Evolutionary conservation across 2,888 invertebrate genomes (phyloP), one percentile per base, ranked within the genome.

Genomic region (Coenonympha arcania): DNA sequence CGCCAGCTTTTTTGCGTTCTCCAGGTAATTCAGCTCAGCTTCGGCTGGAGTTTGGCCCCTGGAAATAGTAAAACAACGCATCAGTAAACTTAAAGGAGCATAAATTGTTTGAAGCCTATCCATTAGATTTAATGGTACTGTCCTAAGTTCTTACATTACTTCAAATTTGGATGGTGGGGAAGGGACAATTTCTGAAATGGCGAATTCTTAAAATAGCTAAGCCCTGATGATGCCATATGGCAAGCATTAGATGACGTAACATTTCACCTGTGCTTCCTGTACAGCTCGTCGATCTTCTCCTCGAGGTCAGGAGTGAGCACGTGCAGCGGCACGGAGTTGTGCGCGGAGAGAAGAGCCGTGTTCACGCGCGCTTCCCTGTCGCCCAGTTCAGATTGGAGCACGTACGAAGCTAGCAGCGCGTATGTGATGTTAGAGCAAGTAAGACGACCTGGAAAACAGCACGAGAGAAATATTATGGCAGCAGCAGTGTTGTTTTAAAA

Each of bases 1-100:
- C n/a, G 98, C 92, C 69, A 99, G 86, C 71, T 98, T 96, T 79
- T 98, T 98, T 37, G 98, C 98, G 79, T 96, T 98, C 81, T 99
- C 98, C 68, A 99, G 87, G 80, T 98, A 99, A 79, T 95, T 93
- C 46, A 97, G 85, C 73, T 99, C 99, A 0, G 99, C 98, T 79
- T 99, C 98, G 3, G 96, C 96, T 48, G 99, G 98, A 6, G 95
- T 95, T 79, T 96, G 96, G 8, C 99, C 99, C 79, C 97, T 98
- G 80, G 2, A 71, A 67, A 16, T 51, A 6, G 26, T 28, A 26
- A 9, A 39, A 5, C n/a, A n/a, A n/a, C n/a, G n/a, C n/a, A n/a
- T n/a, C n/a, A n/a, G n/a, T n/a, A n/a, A n/a, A n/a, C n/a, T n/a
- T n/a, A n/a, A n/a, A n/a, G n/a, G n/a, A n/a, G n/a, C n/a, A n/a